A percentile compares a stretch with the other conserved stretches of the same genome.
Conservation (phyloP, 2,113 vertebrate species). For the Tretioscincus oriximinensis region DNA sequence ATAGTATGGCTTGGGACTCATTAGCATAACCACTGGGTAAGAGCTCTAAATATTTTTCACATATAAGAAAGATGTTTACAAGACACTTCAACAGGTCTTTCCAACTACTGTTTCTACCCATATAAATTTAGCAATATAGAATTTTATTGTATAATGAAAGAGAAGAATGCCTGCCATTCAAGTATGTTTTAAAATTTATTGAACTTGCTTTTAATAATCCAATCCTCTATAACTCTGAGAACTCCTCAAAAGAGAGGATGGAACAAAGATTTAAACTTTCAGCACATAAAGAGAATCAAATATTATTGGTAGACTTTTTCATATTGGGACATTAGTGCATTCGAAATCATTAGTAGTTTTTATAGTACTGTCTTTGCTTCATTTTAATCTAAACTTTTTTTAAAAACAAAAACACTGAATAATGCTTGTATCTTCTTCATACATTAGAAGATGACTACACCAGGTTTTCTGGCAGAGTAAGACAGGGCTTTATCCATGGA, state of each 20-base stretch:
- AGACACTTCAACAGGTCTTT: constrained; percentile 13
- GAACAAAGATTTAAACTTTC: too few species aligned
- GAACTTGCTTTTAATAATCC: neutral
- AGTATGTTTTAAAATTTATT: neutral
- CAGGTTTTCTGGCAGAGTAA: too few species aligned
- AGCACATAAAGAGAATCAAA: too few species aligned
- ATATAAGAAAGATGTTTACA: neutral
- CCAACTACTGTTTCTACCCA: neutral
- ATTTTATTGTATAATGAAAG: neutral
- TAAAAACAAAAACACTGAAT: neutral
- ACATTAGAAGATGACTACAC: too few species aligned
- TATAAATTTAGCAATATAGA: neutral
- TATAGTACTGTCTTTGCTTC: too few species aligned
- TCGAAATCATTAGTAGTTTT: neutral
- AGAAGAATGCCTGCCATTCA: neutral
- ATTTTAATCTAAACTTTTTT: neutral
- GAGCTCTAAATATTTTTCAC: constrained; percentile 6
- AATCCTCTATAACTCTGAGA: neutral
- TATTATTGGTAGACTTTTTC: neutral
- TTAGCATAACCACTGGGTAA: constrained; percentile 21
- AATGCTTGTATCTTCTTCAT: neutral
- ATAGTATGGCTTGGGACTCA: constrained; percentile 7
- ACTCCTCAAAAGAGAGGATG: neutral
- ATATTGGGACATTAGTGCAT: neutral
- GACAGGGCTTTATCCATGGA: too few species aligned